phyloP scores from a whole-genome alignment of 1,140 invertebrate genomes.

The Chironomus tepperi region DNA sequence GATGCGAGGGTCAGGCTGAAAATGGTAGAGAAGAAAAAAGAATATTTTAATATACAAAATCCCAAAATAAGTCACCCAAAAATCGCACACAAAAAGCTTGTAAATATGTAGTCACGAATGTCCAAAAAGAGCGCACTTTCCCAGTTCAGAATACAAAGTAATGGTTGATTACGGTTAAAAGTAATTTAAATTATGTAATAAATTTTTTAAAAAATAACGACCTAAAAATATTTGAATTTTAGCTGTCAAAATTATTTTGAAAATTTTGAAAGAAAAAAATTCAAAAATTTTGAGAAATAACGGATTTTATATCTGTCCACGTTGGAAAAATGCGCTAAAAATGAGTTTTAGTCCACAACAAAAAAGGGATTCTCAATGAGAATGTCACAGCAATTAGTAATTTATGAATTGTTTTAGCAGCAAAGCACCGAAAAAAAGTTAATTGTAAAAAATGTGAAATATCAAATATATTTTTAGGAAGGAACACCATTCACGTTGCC shows the following conservation, averaged over 20 bases:
- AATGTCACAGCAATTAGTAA: too few species aligned
- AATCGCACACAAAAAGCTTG: background rate
- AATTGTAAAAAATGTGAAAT: background rate
- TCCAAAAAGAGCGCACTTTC: background rate
- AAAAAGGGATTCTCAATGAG: too few species aligned
- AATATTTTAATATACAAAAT: background rate
- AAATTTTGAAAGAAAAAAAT: too few species aligned
- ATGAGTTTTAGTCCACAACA: too few species aligned
- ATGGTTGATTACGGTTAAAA: too few species aligned
- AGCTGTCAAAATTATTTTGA: too few species aligned
- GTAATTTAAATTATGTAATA: too few species aligned
- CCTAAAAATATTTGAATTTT: too few species aligned
- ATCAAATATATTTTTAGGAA: background rate
- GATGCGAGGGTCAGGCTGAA: conserved; percentile 55
- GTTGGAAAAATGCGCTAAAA: background rate
- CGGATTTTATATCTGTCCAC: too few species aligned
- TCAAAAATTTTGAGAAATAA: background rate
- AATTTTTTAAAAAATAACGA: too few species aligned
- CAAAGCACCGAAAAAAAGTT: background rate
- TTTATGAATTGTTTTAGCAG: background rate
- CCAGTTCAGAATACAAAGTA: too few species aligned
- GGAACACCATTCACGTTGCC: too few species aligned
- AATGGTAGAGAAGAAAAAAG: conserved; percentile 30
- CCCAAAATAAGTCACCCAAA: background rate
- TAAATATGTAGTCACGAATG: background rate